Evolutionary conservation across 2,888 invertebrate species (phyloP), one percentile per base, ranked within the genome.

Genomic region (Pachymerium ferrugineum): DNA sequence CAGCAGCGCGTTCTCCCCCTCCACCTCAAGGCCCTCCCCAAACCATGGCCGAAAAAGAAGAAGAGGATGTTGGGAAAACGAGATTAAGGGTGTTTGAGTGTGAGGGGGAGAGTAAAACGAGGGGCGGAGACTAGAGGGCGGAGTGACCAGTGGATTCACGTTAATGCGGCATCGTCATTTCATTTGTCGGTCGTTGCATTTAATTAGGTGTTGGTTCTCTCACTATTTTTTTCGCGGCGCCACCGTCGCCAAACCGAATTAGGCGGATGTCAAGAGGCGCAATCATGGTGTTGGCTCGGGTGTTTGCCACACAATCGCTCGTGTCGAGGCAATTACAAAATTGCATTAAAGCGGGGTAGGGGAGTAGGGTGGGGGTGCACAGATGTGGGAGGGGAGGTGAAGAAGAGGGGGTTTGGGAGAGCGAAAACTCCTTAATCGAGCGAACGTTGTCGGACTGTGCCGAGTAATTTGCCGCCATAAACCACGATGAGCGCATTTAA

Each of bases 321-420:
- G 73, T 67, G 73, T 73, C 74, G 75, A 74, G 72, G 69, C 75
- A 75, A 75, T 75, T 75, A 75, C 75, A 72, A 75, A 75, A 75
- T 75, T 75, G 75, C 75, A 75, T 75, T 75, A 75, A 54, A 54
- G 54, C 54, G 12, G 54, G 73, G 75, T 42, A 62, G 28, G 68
- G 8, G 70, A 62, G 12, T 12, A 6, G 14, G 3, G 70, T 31
- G 30, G 8, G 16, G 10, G 70, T 12, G 22, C 14, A 12, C 12
- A 12, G 33, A 8, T 12, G 38, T 16, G 69, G 69, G 10, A 29
- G 31, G 33, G 69, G 6, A 30, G 25, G 69, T 67, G 69, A 6
- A 5, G 71, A 22, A 25, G 71, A 22, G 38, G 71, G 19, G 71
- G 38, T 70, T n/a, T 31, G 38, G 31, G 38, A 35, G 25, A 54